Base-by-base conservation (phyloP, 2,113 vertebrate species). In the Otus sunia region DNA sequence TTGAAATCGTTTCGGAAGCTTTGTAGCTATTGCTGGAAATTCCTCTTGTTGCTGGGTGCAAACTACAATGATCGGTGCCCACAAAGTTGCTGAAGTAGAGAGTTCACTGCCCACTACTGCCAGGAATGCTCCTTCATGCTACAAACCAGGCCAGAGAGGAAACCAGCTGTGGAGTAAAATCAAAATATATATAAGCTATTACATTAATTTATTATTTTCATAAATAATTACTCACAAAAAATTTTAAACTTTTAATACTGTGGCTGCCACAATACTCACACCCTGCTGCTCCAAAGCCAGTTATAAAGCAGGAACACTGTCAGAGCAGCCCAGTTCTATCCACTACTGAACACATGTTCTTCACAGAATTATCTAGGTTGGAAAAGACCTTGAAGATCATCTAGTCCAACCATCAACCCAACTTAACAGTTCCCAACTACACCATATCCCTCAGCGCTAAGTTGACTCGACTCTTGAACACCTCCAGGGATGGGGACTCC, bases 131-230 rank as follows among this genome's bases (percentile, higher is more conserved):
- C 59, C 67, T 36, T 68, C 76, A 63, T 4, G 4, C 56, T 53
- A 68, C 60, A 89, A 88, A 67, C 68, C 73, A 92, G 60, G 55
- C 53, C 82, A 94, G 19, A 72, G 10, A 88, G 30, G 67, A 94
- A 93, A 45, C 30, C 43, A 93, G 32, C 63, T 75, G 80, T 6
- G 2, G 56, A 83, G 34, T 64, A 87, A 94, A 91, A 92, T 75
- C 26, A 88, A 88, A 91, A 94, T 39, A 36, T 1, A 94, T 14
- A 56, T 75, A 86, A 83, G 86, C 68, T 68, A 81, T 64, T 29
- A 59, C 23, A 78, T 5, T 93, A 79, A 95, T 94, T 86, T 81
- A 94, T 92, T 94, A 91, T 75, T 96, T 86, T 72, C 67, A 90
- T 91, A 21, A 96, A 93, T 95, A 90, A 93, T 93, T 86, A 69